A percentile compares a stretch with the other conserved stretches of the same genome.
Conservation (phyloP, 2,797 vertebrate species). For the Rhadinocentrus ornatus region DNA sequence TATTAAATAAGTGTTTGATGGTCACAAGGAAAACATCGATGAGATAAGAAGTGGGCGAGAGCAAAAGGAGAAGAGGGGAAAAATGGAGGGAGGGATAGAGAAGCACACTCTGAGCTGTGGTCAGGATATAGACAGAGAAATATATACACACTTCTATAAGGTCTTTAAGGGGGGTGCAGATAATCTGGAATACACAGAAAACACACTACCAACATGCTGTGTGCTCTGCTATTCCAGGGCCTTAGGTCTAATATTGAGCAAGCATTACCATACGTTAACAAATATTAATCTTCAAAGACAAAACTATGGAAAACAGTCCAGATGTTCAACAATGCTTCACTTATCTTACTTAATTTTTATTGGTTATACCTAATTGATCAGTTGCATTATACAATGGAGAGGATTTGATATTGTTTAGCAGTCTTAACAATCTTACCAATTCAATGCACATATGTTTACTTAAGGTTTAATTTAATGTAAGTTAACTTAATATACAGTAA, state of each 20-base stretch:
- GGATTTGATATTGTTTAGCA: slow-evolving; percentile 20
- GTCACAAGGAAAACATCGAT: slow-evolving; percentile 23
- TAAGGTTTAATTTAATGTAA: slow-evolving; percentile 52
- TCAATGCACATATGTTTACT: slow-evolving; percentile 47
- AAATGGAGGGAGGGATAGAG: slow-evolving; percentile 72
- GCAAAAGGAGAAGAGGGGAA: slow-evolving; percentile 43
- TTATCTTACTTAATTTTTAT: slow-evolving; percentile 9
- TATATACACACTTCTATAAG: slow-evolving; percentile 72
- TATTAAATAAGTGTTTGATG: slow-evolving; percentile 9
- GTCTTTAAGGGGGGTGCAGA: slow-evolving; percentile 67
- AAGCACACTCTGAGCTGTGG: slow-evolving; percentile 79
- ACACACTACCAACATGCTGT: slow-evolving; percentile 59
- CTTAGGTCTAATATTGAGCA: slow-evolving; percentile 36
- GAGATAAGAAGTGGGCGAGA: slow-evolving; percentile 42
- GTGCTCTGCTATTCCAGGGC: slow-evolving; percentile 66
- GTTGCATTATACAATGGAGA: slow-evolving; percentile 8
- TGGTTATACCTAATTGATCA: slow-evolving; percentile 6
- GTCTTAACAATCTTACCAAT: slow-evolving; percentile 44
- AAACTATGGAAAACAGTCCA: slow-evolving; percentile 20
- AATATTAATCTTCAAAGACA: slow-evolving; percentile 26
- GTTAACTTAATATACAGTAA: slow-evolving; percentile 21
- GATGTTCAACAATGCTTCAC: slow-evolving; percentile 22
- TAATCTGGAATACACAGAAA: slow-evolving; percentile 63
- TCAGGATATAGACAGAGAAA: slow-evolving; percentile 73
- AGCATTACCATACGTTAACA: slow-evolving; percentile 42